Percentiles rank a stretch among this genome's conserved stretches.
Evolutionary conservation across 2,113 vertebrate species (phyloP).

Genomic region (Antennarius striatus): DNA sequence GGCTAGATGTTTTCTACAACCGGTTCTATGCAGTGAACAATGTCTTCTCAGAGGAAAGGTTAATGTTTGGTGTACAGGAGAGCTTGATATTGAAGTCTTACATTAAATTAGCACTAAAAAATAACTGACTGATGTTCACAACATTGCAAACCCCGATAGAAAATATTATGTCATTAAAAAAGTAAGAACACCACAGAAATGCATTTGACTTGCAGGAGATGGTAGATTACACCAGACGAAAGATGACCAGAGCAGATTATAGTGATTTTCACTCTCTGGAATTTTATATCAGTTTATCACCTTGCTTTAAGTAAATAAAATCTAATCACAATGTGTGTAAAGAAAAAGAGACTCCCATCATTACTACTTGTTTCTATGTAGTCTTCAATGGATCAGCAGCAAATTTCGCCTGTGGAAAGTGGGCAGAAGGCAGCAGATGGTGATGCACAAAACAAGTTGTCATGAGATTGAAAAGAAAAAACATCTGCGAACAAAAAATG

Average conservation of each 20-base stretch:
- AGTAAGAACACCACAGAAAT: slow-evolving; percentile 7
- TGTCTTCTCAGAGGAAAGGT: not conserved
- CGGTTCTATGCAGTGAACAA: not conserved
- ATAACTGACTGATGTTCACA: slow-evolving; percentile 2
- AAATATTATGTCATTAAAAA: slow-evolving; percentile 27
- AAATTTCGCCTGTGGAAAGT: not conserved
- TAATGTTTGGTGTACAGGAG: not conserved
- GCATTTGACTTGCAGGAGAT: not conserved
- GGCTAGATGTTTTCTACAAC: slow-evolving; percentile 2
- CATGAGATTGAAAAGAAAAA: not conserved
- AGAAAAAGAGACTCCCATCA: not conserved
- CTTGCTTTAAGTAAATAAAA: too few relatives aligned
- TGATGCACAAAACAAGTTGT: not conserved
- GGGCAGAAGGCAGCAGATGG: not conserved
- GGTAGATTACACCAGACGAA: not conserved
- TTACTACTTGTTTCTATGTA: not conserved
- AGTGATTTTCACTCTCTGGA: not conserved
- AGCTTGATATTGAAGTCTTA: not conserved
- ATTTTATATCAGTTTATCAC: too few relatives aligned
- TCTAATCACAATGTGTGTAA: too few relatives aligned
- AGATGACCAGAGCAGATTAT: slow-evolving; percentile 4
- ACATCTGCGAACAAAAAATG: not conserved
- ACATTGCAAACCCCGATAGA: slow-evolving; percentile 2
- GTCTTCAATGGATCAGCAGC: not conserved
- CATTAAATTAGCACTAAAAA: slow-evolving; percentile 8